Base-by-base conservation (phyloP, 2,888 invertebrate genomes). In the Ypsolopha sequella region DNA sequence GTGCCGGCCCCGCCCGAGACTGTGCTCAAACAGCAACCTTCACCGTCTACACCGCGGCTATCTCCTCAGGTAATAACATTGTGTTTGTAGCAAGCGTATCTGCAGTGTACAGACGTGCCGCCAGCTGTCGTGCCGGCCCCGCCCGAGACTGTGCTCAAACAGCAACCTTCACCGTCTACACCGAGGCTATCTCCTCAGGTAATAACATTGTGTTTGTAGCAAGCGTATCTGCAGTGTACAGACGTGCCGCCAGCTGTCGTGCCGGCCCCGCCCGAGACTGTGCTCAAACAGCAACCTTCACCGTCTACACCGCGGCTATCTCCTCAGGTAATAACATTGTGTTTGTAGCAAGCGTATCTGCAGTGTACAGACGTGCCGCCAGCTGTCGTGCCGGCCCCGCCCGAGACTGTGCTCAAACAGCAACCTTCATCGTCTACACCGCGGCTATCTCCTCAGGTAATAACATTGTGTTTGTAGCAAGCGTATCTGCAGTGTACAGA, bases 131-230 rank as follows among this genome's bases (percentile, higher is more conserved):
- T 57, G 1, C 60, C 51, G 7, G 59, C 59, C 36, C 55, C 58
- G 6, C n/a, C 43, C 10, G 61, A 62, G 8, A 88, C 89, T 60
- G 72, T 77, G 9, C 70, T 68, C 38, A 86, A 81, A 53, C 85
- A 85, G 54, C 81, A 84, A 60, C 81, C 78, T 6, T 84, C 84
- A 44, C 86, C 85, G 7, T 74, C 76, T 43, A 77, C 79, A 52
- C 80, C 82, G 33, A 64, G 82, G 14, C 64, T 80, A 39, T 82
- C 84, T 13, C 84, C 84, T 39, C 85, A 85, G 70, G 85, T 82
- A 61, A 59, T 24, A 24, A 24, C 2, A 24, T 24, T n/a, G n/a
- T 24, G 24, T 47, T 52, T 49, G 52, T 47, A 52, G 41, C 34
- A 13, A 39, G 36, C 24, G 49, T 41, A 2, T 10, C 49, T 44